phyloP scores from a whole-genome alignment of 1,140 invertebrate genomes.

The Lineus longissimus region DNA sequence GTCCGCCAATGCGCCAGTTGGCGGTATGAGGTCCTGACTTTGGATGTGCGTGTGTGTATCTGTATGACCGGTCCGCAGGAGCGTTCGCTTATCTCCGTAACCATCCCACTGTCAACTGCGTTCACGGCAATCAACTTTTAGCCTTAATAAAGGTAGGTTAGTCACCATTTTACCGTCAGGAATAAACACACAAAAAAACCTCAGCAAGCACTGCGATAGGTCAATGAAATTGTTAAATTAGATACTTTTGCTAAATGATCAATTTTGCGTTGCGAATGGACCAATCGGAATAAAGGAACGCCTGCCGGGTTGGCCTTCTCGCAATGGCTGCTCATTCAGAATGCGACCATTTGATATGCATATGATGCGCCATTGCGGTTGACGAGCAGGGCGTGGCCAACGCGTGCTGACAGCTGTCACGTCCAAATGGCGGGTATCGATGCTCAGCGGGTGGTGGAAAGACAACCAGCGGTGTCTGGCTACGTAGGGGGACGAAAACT shows the following conservation, averaged over 20 bases:
- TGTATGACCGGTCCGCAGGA: neutral
- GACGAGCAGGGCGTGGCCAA: too few relatives aligned
- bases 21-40: too few relatives aligned
- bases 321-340: too few relatives aligned
- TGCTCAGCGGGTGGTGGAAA: too few relatives aligned
- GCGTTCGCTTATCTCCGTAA: neutral
- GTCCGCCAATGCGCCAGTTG: neutral
- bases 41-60: neutral
- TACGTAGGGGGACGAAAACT: too few relatives aligned
- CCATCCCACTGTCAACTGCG: neutral
- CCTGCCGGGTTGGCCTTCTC: too few relatives aligned
- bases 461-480: too few relatives aligned
- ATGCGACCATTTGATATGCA: too few relatives aligned
- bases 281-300: too few relatives aligned
- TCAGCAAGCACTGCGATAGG: conserved; percentile 4
- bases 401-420: too few relatives aligned
- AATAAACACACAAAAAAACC: conserved; percentile 2
- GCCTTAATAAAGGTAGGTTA: conserved; percentile 6
- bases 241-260: conserved; percentile 2
- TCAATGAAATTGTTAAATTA: neutral
- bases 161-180: conserved; percentile 1
- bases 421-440: too few relatives aligned
- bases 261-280: neutral
- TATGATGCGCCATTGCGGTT: too few relatives aligned
- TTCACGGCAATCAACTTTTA: neutral